phyloP scores from a whole-genome alignment of 2,797 vertebrate genomes.

The Nyctibius grandis region DNA sequence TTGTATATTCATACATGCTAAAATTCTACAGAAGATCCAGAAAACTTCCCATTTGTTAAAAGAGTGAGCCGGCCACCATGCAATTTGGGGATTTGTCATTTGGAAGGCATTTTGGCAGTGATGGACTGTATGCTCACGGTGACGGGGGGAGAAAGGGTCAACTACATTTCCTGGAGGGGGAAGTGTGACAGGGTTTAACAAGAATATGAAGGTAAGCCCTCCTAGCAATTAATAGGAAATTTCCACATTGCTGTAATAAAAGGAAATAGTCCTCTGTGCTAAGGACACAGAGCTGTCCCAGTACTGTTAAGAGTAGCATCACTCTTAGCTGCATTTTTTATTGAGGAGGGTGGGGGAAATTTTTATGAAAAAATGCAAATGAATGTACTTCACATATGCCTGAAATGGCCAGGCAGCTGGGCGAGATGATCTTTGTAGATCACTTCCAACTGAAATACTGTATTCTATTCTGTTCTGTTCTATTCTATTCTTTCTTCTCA shows the following conservation, averaged over 20 bases:
- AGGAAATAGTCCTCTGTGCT: neutral
- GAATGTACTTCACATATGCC: neutral
- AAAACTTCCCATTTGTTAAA: neutral
- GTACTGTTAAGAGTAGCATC: neutral
- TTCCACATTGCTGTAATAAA: neutral
- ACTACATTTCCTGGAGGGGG: neutral
- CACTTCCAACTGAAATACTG: neutral
- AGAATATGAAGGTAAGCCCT: neutral
- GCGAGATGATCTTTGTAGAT: neutral
- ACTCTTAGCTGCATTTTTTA: neutral
- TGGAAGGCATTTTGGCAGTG: neutral
- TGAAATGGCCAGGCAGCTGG: neutral
- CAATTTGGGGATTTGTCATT: neutral
- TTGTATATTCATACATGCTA: neutral
- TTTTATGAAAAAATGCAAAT: neutral
- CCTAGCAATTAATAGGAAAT: neutral
- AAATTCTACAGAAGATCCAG: neutral
- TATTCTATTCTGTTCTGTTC: neutral
- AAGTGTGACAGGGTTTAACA: neutral
- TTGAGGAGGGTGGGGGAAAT: rapidly evolving
- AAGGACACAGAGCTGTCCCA: neutral
- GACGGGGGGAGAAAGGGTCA: neutral
- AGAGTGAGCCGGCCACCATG: neutral
- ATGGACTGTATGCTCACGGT: neutral
- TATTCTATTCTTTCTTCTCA: neutral